Evolutionary conservation across 2,888 invertebrate species (phyloP).

Genomic region (Tenthredo scrophulariae): DNA sequence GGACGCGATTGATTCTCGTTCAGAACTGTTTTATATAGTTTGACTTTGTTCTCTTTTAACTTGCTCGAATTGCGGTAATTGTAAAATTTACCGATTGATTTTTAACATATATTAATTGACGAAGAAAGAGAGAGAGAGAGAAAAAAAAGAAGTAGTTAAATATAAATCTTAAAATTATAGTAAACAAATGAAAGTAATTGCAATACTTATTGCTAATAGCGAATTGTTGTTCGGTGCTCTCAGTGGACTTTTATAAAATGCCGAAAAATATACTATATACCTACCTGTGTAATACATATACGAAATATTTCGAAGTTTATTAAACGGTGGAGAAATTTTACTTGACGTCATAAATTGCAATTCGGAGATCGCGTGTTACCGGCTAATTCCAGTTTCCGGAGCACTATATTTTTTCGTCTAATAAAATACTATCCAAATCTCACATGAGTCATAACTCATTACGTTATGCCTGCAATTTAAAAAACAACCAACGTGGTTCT

Average conservation of each 20-base stretch:
- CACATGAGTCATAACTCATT: constrained; percentile 16
- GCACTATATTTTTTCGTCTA: constrained; percentile 7
- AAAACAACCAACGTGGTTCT: neutral
- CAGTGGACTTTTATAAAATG: constrained; percentile 45
- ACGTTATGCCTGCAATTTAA: constrained; percentile 14
- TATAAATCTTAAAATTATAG: neutral
- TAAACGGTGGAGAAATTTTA: neutral
- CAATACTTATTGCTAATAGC: neutral
- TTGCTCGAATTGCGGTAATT: neutral
- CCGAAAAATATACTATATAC: constrained; percentile 4
- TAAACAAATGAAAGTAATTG: constrained; percentile 41
- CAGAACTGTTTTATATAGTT: neutral
- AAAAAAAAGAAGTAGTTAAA: neutral
- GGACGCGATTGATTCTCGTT: neutral
- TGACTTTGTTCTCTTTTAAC: neutral
- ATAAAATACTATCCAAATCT: constrained; percentile 11
- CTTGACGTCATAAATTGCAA: neutral
- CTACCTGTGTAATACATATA: neutral
- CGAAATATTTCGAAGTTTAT: neutral
- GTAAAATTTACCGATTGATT: neutral
- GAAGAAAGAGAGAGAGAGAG: neutral
- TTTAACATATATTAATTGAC: neutral
- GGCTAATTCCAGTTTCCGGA: constrained; percentile 15
- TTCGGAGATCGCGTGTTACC: constrained; percentile 25
- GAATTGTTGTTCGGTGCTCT: constrained; percentile 49